A percentile compares a stretch with the other conserved stretches of the same genome.
phyloP scores from a whole-genome alignment of 2,888 invertebrate species.

The Minunthozetes semirufus region DNA sequence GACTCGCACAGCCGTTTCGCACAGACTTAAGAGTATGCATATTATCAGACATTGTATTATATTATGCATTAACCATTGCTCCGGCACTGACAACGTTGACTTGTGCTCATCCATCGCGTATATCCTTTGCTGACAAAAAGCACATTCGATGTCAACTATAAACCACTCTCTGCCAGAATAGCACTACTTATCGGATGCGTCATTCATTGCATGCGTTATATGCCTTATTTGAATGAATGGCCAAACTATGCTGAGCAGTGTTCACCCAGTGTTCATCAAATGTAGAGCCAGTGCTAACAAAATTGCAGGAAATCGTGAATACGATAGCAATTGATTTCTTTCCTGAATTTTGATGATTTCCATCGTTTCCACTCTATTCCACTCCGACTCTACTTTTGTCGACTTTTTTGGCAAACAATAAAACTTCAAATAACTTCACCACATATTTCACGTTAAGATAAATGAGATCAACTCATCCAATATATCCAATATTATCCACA shows the following conservation, averaged over 20 bases:
- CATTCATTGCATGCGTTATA: neutral
- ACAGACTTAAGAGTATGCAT: slow-evolving; percentile 8
- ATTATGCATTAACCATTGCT: neutral
- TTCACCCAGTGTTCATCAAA: too few relatives aligned
- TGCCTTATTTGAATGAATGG: neutral
- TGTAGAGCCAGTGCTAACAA: too few relatives aligned
- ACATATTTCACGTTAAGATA: neutral
- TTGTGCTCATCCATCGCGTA: neutral
- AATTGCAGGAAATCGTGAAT: slow-evolving; percentile 14
- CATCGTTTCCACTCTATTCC: neutral
- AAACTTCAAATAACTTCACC: slow-evolving; percentile 18
- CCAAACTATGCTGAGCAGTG: neutral
- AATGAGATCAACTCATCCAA: neutral
- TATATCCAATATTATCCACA: neutral
- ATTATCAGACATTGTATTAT: neutral
- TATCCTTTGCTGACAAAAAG: slow-evolving; percentile 12
- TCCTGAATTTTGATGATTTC: neutral
- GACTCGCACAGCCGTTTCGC: neutral
- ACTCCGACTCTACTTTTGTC: neutral
- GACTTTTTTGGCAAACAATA: neutral
- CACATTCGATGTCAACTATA: neutral
- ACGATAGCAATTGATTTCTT: slow-evolving; percentile 15
- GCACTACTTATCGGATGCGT: neutral
- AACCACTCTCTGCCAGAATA: neutral
- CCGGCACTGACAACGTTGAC: too few relatives aligned